Base-by-base conservation (phyloP, 2,888 invertebrate genomes). In the Dicyrtoma fusca region DNA sequence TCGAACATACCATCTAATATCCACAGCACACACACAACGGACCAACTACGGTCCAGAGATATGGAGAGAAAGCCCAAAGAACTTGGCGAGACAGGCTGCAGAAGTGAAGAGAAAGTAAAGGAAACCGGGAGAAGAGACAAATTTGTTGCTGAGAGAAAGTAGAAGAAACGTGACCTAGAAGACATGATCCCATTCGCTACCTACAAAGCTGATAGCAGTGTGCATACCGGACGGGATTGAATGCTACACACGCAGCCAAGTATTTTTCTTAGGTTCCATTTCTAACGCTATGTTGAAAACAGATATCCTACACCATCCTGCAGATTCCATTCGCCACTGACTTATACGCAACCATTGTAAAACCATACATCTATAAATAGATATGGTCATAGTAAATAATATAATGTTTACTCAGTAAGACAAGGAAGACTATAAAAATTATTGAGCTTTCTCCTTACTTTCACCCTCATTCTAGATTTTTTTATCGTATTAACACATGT, bases 141-240 rank as follows among this genome's bases (percentile, higher is more conserved):
- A 71, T 71, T 71, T 51, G 71, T 64, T 70, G 53, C 53, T 62
- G 26, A 42, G 57, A 68, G 57, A 68, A 65, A 68, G 26, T 51
- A 26, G 53, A 26, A 51, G 62, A 55, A 70, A 70, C 70, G 70
- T 70, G 70, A 70, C 70, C 70, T 63, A 53, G 45, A 69, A 59
- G 61, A 68, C 42, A 21, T 23, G 65, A 61, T 61, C 19, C 63
- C 63, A 61, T 61, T 61, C 61, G n/a, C 26, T 25, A 34, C 25
- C 34, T 34, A 3, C 34, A 34, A 8, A 34, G 8, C 3, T 5
- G 34, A 34, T 34, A 34, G 34, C 34, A 34, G 34, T 34, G 34
- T 34, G 34, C 34, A 3, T 26, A 57, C 57, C 23, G 11, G 11
- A 25, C 23, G 1, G 23, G 57, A 23, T 11, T 61, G 61, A 34